Conservation (phyloP, 2,797 vertebrate species). For the Champsocephalus gunnari region DNA sequence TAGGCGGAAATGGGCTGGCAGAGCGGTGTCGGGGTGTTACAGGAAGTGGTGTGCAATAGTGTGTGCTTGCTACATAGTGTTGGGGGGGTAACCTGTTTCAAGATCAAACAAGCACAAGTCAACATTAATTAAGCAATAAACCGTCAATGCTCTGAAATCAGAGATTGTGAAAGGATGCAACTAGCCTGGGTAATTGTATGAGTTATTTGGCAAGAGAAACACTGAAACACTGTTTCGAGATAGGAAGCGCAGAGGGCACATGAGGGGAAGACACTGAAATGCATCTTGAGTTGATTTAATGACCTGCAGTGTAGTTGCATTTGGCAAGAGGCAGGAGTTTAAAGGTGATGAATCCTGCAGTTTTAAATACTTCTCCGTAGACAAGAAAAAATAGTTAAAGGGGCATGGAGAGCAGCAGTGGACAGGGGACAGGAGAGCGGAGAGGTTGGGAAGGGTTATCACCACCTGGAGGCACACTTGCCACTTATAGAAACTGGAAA, state of each 20-base stretch:
- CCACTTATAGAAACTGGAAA: conserved; percentile 4
- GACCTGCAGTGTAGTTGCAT: conserved; percentile 28
- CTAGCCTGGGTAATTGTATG: too few species aligned
- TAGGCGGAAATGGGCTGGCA: conserved; percentile 45
- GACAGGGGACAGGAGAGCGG: not conserved
- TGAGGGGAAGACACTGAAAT: not conserved
- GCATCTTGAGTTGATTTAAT: conserved; percentile 27
- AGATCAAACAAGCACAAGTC: not conserved
- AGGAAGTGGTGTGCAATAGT: not conserved
- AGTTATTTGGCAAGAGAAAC: conserved; percentile 1
- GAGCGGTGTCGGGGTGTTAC: not conserved
- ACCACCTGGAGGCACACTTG: conserved; percentile 9
- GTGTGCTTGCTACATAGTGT: not conserved
- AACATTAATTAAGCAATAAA: not conserved
- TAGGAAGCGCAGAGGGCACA: not conserved
- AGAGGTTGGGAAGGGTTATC: not conserved
- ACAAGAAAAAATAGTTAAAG: conserved; percentile 6
- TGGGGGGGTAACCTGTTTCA: conserved; percentile 3
- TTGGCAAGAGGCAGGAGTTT: conserved; percentile 20
- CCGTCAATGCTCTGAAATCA: not conserved
- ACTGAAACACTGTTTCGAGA: not conserved
- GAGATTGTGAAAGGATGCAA: conserved; percentile 30
- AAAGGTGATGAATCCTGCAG: conserved; percentile 7
- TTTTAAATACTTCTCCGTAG: not conserved
- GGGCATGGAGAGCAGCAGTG: not conserved